Evolutionary conservation across 2,797 vertebrate species (phyloP), one percentile per base, ranked within the genome.

Genomic region (Pseudochromis fuscus): DNA sequence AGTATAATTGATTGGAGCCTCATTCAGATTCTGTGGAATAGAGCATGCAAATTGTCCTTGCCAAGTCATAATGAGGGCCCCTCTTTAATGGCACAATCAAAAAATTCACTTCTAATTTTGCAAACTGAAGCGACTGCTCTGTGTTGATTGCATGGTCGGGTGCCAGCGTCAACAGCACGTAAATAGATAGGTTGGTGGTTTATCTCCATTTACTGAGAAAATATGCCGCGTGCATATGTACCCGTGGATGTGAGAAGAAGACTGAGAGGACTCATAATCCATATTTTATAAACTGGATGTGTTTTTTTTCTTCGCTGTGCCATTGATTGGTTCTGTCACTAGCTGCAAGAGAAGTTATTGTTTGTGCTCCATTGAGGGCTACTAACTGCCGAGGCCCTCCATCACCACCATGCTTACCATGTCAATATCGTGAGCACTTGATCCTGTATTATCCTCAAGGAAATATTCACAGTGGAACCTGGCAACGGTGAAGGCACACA

Each of bases 1-100:
- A 52, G 33, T 79, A 37, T 93, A 89, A 91, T 88, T 93, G 87
- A 94, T 93, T 91, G 88, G 66, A 90, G 67, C 50, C 68, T 91
- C 83, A 84, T 91, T 86, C 85, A 86, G 72, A 94, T 90, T 89
- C 87, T 89, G 87, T 89, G 86, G 79, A 93, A 83, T 87, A 55
- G 87, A 90, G 91, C 83, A 87, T 88, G 74, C 33, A 92, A 92
- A 94, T 92, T 94, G 90, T 92, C 91, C 88, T 91, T 92, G 82
- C 75, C 77, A 61, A 86, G 91, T 77, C 81, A 80, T 92, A 93
- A 90, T 85, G 85, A 91, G 65, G 84, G 18, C 56, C 57, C 48
- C 79, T 35, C 58, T 90, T 88, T 92, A 92, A 93, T 56, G 56
- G 91, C 84, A 91, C 82, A 92, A 87, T 90, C 80, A 88, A 87